Evolutionary conservation across 2,888 invertebrate genomes (phyloP).

Genomic region (Melanophora roralis): DNA sequence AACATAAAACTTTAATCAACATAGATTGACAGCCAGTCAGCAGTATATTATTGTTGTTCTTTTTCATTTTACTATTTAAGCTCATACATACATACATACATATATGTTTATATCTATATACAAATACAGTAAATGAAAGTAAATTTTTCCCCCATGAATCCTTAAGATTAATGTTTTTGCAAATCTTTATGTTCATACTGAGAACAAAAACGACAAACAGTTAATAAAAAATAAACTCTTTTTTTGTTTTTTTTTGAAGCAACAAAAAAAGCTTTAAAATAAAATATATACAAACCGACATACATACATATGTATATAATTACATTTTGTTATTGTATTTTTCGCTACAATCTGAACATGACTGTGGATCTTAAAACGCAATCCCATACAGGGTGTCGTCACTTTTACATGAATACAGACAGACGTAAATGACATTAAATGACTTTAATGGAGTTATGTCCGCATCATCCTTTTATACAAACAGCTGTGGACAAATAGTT

Average conservation of each 20-base stretch:
- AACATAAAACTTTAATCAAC: constrained; percentile 49
- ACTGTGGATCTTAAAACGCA: constrained; percentile 5
- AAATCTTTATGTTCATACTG: too few relatives aligned
- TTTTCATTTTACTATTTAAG: too few relatives aligned
- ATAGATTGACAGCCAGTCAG: constrained; percentile 51
- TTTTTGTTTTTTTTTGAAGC: constrained; percentile 14
- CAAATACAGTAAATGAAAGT: too few relatives aligned
- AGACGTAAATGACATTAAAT: constrained; percentile 2
- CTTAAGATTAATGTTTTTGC: too few relatives aligned
- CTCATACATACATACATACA: too few relatives aligned
- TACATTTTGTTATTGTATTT: constrained; percentile 25
- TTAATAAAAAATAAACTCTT: constrained; percentile 35
- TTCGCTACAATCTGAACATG: constrained; percentile 29
- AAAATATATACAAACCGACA: not conserved
- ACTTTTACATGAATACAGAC: not conserved
- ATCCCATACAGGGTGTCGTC: constrained; percentile 10
- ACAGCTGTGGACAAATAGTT: too few relatives aligned
- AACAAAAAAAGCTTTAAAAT: not conserved
- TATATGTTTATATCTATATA: too few relatives aligned
- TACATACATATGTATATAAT: not conserved
- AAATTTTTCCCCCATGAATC: too few relatives aligned
- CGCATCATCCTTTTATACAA: too few relatives aligned
- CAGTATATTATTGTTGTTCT: constrained; percentile 15
- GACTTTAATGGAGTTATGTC: not conserved
- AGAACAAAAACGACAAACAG: not conserved